These are phyloP conservation scores for Myocastor coypus DNA, from an alignment of 2,113 vertebrate species.

Conservation along the genomic window DNA sequence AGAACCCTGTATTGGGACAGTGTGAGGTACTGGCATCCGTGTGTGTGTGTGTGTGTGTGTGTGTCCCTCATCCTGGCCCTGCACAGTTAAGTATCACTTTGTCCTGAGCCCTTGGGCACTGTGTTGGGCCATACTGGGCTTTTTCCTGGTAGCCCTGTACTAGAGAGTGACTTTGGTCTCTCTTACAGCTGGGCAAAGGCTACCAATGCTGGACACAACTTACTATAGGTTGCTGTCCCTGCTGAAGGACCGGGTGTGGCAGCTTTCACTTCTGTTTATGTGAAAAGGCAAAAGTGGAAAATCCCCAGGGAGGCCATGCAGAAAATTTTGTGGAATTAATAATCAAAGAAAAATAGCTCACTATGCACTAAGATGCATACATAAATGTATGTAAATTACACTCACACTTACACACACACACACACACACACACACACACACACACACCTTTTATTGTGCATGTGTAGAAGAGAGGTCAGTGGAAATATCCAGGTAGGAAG, in stretches of 20 bases:
- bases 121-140: accelerated
- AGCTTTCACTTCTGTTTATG: background rate
- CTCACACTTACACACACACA: too few relatives aligned
- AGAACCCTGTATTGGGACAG: background rate
- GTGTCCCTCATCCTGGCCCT: background rate
- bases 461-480: accelerated
- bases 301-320: accelerated
- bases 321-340: background rate
- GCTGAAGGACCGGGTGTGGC: accelerated
- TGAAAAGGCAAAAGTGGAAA: background rate
- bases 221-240: background rate
- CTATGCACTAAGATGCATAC: background rate
- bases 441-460: background rate
- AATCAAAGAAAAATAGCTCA: background rate
- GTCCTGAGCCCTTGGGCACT: accelerated
- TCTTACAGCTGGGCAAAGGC: accelerated
- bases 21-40: background rate
- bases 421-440: background rate
- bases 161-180: background rate
- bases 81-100: accelerated
- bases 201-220: accelerated
- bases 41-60: accelerated
- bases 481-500: background rate
- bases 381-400: background rate
- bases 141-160: background rate